phyloP scores from a whole-genome alignment of 2,113 vertebrate genomes.

The Lathamus discolor region DNA sequence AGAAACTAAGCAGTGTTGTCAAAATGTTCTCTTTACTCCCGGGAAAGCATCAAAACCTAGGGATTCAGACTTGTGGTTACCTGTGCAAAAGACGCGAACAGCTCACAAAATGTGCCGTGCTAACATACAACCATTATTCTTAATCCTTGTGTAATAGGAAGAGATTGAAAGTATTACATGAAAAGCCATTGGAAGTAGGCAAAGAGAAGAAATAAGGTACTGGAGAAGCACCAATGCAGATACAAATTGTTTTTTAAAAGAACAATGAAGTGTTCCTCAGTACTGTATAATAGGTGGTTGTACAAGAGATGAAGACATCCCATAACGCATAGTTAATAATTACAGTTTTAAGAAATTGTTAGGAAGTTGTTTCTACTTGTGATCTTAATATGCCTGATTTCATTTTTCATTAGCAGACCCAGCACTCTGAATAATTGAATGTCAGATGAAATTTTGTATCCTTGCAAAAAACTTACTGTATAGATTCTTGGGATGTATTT shows the following conservation, averaged over 20 bases:
- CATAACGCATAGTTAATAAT: neutral
- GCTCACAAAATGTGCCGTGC: neutral
- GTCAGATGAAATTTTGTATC: neutral
- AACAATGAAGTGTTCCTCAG: neutral
- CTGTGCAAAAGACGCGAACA: accelerated
- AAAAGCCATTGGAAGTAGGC: neutral
- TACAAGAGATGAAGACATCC: neutral
- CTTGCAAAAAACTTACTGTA: neutral
- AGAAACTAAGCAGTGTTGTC: neutral
- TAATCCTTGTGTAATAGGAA: neutral
- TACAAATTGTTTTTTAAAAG: neutral
- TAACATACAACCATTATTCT: neutral
- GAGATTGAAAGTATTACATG: neutral
- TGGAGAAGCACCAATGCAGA: neutral
- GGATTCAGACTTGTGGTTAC: neutral
- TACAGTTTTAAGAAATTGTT: neutral
- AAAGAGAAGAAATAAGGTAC: neutral
- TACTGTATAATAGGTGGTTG: neutral
- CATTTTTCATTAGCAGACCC: constrained; percentile 43
- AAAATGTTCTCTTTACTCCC: neutral
- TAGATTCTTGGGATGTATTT: neutral
- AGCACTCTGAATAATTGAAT: constrained; percentile 42
- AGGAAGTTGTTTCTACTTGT: neutral
- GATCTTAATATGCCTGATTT: constrained; percentile 3
- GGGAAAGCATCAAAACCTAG: neutral